Evolutionary conservation across 2,888 invertebrate species (phyloP), one percentile per base, ranked within the genome.

Genomic region (Ichneumoninae sp.): DNA sequence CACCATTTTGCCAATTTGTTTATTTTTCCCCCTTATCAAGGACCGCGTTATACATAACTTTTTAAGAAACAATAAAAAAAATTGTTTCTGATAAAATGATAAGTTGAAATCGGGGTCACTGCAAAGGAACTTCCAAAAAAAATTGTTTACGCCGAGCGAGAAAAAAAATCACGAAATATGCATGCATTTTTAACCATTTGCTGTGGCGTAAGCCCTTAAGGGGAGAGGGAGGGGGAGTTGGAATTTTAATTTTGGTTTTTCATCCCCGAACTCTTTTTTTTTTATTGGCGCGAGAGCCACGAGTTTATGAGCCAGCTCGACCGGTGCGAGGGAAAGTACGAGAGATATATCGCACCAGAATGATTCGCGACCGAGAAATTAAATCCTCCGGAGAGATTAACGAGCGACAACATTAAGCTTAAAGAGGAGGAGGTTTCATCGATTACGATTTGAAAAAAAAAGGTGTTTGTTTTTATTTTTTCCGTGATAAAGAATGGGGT

Each of bases 361-460:
- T 77, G 69, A 77, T 77, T 82, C 50, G 47, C 80, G 19, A 47
- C 47, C 80, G 47, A 69, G 75, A 75, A 75, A 80, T 75, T 80
- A 80, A 80, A 80, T 75, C 74, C 69, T 50, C 60, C 62, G 8
- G 75, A 75, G 54, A 33, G 74, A 80, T 75, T 75, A 80, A 80
- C 80, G 80, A 80, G 74, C 68, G 72, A 50, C 26, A 54, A 19
- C 70, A 19, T 54, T 33, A 19, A 33, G 19, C 54, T 36, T 54
- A n/a, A 52, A 52, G n/a, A 19, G 33, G 6, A 33, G 33, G 33
- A 33, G 33, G 33, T 33, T 6, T 33, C 33, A 33, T 7, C 33
- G 33, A 33, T 33, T 33, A 1, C 33, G 33, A 33, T 1, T 1
- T 0, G n/a, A n/a, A 33, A 33, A 33, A 33, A 40, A 40, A 1